Base-by-base conservation (phyloP, 2,113 vertebrate genomes). In the Marmota flaviventris region DNA sequence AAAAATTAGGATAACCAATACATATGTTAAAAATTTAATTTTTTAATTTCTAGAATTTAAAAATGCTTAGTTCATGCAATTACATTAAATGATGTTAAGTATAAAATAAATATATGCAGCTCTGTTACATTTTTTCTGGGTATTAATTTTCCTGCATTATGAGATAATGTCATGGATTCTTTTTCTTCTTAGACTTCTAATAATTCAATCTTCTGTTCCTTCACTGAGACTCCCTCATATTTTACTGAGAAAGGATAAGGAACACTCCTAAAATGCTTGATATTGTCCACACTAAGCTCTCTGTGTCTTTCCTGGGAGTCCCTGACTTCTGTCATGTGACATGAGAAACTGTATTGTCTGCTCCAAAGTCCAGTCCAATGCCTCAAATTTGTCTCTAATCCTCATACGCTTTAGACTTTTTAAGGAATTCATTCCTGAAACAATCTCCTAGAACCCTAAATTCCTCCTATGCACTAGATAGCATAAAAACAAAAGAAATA, bases 261-360 rank as follows among this genome's bases (percentile, higher is more conserved):
- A 61, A 75, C 29, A 42, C 9, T 61, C 4, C 3, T 51, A 53
- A 79, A 88, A 45, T 77, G 24, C 4, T 83, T 83, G 8, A 27
- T 22, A 18, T 53, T 84, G 22, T 53, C 16, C 29, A 2, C 32
- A 18, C 20, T 53, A 29, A 7, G 7, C 4, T 42, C n/a, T 2
- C 18, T 65, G 22, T 7, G 8, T 34, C 56, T 84, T 56, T 53
- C 1, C 2, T 72, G 1, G 8, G 37, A 48, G 29, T 76, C 18
- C 0, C 2, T 73, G 10, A 2, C 7, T 95, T 58, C 1, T 0
- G 6, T 34, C 13, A 3, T 85, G 5, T 39, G 63, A 7, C 6
- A 83, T 17, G 4, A 10, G 61, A 83, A 61, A 24, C 8, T 25
- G 7, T 65, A 20, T 8, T 88, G 85, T 22, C n/a, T 81, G n/a